Percentiles rank a stretch among this genome's conserved stretches.
Conservation (phyloP, 2,888 invertebrate genomes). For the Schizotus pectinicornis region DNA sequence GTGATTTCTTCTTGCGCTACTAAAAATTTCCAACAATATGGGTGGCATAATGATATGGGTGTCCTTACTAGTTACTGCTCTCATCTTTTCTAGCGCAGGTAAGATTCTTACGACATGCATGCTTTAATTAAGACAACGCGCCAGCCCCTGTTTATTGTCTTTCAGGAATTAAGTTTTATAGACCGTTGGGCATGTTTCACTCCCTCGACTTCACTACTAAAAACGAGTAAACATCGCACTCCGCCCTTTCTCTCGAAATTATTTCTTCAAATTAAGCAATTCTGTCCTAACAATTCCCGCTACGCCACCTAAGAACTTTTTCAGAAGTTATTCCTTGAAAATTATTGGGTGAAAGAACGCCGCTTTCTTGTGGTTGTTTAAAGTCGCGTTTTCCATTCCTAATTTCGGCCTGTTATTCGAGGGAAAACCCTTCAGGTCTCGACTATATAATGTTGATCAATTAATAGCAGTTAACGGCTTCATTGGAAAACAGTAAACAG, state of each 20-base stretch:
- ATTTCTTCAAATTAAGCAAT: conserved; percentile 23
- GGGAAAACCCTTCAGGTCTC: conserved; percentile 18
- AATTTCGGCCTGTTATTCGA: neutral
- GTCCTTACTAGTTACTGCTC: conserved; percentile 31
- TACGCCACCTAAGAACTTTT: conserved; percentile 18
- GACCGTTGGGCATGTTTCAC: conserved; percentile 21
- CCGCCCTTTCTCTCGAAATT: conserved; percentile 6
- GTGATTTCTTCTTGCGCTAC: conserved; percentile 26
- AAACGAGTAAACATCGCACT: conserved; percentile 19
- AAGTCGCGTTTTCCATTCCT: neutral
- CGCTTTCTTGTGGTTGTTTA: conserved; percentile 6
- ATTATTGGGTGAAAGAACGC: conserved; percentile 31
- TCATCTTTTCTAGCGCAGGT: conserved; percentile 40
- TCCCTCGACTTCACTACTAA: conserved; percentile 20
- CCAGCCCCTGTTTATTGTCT: conserved; percentile 22
- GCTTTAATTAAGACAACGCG: conserved; percentile 19
- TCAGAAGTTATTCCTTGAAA: conserved; percentile 27
- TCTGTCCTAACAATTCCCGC: conserved; percentile 7
- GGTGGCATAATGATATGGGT: conserved; percentile 17
- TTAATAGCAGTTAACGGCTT: conserved; percentile 18
- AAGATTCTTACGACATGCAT: conserved; percentile 28
- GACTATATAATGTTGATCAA: conserved; percentile 19
- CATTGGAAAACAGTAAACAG: conserved; percentile 20
- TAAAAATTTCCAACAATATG: conserved; percentile 14
- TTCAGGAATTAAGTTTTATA: conserved; percentile 26